phyloP scores from a whole-genome alignment of 2,888 invertebrate species.

The Ceratothoa steindachneri region DNA sequence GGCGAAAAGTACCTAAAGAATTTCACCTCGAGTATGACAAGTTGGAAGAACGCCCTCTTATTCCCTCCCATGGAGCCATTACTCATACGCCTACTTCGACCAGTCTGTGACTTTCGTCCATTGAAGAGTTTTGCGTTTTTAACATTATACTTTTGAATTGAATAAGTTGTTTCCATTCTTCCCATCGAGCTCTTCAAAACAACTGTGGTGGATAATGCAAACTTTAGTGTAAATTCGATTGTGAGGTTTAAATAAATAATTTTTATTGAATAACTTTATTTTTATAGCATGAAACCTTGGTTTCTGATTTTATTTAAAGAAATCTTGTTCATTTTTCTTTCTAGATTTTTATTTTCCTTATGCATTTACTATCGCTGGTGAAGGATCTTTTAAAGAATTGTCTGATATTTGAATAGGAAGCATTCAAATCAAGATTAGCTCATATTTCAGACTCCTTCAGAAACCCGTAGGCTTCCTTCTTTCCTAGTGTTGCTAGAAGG shows the following conservation, averaged over 20 bases:
- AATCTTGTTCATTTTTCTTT: background rate
- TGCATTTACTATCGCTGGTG: too few species aligned
- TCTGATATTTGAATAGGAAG: too few species aligned
- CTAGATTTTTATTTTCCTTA: background rate
- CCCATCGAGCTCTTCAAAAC: background rate
- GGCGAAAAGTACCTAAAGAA: slow-evolving; percentile 98
- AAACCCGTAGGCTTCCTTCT: too few species aligned
- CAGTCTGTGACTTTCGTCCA: background rate
- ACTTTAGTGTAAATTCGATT: background rate
- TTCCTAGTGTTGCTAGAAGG: too few species aligned
- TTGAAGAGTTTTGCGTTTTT: background rate
- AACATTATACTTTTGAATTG: background rate
- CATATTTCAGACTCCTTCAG: too few species aligned
- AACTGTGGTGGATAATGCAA: background rate
- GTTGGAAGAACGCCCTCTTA: slow-evolving; percentile 80
- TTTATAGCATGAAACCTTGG: background rate
- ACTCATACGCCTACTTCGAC: slow-evolving; percentile 6
- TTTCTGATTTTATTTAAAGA: background rate
- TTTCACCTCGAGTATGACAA: slow-evolving; percentile 98
- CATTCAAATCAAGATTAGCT: too few species aligned
- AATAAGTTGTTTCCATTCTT: background rate
- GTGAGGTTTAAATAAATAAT: background rate
- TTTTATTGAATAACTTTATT: background rate
- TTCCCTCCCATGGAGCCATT: background rate
- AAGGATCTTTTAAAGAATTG: too few species aligned